Evolutionary conservation across 2,888 invertebrate genomes (phyloP), one percentile per base, ranked within the genome.

Genomic region (Lithodes maja): DNA sequence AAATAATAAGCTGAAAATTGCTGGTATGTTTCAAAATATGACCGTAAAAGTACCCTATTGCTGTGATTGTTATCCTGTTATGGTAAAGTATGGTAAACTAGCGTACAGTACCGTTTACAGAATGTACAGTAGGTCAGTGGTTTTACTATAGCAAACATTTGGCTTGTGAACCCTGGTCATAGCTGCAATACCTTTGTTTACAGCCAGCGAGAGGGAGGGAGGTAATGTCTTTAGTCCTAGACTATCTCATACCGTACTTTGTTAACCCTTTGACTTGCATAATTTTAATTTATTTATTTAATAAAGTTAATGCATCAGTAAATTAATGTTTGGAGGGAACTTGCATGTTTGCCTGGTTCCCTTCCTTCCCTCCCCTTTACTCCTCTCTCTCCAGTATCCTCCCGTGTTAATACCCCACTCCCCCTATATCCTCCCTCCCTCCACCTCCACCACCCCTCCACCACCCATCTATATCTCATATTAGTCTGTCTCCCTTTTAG

Each of bases 121-220:
- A 33, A 33, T 33, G 33, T 33, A 33, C 33, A 33, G 33, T 33
- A 33, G 33, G 33, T 33, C 33, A 33, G 33, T 33, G 33, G 33
- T 33, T 33, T 33, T 33, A 33, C 33, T 33, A 33, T 33, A 33
- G 33, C 33, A 33, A 33, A 33, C 33, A 33, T 33, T 33, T 33
- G 33, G 33, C 33, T 33, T 33, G 33, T 33, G 33, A 33, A 12
- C 71, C 71, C 17, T 71, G 71, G 71, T 71, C 71, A 7, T 12
- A 61, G 61, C 61, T 61, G 61, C 61, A 61, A 61, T 12, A 61
- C 5, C 61, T 71, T 71, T 71, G 71, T 71, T 71, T 71, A 71
- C 71, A 71, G 71, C 71, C 71, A 71, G 71, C 71, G 71, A 71
- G 71, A 71, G 71, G 71, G 71, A 71, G 71, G 71, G 71, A 71